These are phyloP conservation scores for Anhinga rufa DNA, from an alignment of 2,113 vertebrate species.

Conservation along the genomic window DNA sequence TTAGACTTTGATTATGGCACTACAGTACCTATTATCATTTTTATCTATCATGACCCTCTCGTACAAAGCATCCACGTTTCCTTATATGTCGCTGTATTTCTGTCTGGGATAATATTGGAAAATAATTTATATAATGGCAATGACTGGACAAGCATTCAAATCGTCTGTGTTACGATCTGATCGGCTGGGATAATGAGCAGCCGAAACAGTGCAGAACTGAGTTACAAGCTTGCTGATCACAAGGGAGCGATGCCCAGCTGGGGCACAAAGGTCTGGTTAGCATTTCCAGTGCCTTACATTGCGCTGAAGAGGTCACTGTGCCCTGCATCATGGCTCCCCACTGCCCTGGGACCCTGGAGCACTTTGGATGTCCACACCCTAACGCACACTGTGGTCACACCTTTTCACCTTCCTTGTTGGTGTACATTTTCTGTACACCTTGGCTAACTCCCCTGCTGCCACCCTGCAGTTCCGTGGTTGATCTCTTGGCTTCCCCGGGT, in stretches of 20 bases:
- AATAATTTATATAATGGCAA: constrained; percentile 38
- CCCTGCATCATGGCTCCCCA: accelerated
- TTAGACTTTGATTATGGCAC: constrained; percentile 64
- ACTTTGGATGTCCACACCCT: accelerated
- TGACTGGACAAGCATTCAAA: background rate
- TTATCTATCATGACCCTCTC: constrained; percentile 47
- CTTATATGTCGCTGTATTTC: background rate
- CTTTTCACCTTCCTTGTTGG: accelerated
- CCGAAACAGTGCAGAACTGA: background rate
- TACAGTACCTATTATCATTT: constrained; percentile 18
- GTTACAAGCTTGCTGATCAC: background rate
- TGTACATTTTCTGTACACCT: background rate
- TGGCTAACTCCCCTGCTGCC: background rate
- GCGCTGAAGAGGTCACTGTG: background rate
- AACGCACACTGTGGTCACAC: accelerated
- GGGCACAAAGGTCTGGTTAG: background rate
- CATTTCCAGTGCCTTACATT: background rate
- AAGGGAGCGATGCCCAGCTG: background rate
- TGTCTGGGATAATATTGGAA: constrained; percentile 18
- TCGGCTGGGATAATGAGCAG: background rate
- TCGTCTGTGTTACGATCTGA: background rate
- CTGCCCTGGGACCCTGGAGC: accelerated
- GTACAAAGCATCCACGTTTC: background rate
- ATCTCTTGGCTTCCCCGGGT: accelerated
- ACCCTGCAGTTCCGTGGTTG: accelerated